Evolutionary conservation across 2,797 vertebrate species (phyloP).

Genomic region (Galaxias olidus): DNA sequence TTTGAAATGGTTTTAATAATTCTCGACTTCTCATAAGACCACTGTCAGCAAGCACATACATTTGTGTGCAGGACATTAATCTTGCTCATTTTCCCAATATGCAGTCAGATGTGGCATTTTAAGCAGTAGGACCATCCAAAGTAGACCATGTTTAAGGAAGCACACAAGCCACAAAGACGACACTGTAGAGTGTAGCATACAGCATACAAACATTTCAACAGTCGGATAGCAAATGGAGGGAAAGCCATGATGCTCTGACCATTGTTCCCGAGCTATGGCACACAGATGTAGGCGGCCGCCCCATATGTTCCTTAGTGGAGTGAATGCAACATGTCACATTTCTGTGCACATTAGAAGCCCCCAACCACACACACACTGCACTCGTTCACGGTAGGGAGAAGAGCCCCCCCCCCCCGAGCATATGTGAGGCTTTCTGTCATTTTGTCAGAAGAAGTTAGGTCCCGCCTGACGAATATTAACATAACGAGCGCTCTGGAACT

Average conservation of each 20-base stretch:
- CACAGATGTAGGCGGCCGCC: conserved; percentile 38
- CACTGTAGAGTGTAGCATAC: too few relatives aligned
- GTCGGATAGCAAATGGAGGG: neutral
- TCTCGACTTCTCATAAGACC: too few relatives aligned
- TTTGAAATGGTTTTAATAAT: too few relatives aligned
- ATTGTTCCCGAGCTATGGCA: conserved; percentile 30
- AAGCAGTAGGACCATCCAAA: too few relatives aligned
- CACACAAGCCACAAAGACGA: too few relatives aligned
- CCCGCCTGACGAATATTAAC: conserved; percentile 42
- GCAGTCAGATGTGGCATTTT: too few relatives aligned
- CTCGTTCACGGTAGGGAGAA: conserved; percentile 49
- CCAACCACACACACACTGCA: conserved; percentile 42
- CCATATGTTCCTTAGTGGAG: conserved; percentile 27
- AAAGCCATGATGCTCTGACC: conserved; percentile 31
- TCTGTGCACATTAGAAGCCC: conserved; percentile 40
- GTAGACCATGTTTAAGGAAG: too few relatives aligned
- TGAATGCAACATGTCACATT: conserved; percentile 64
- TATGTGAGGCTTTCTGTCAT: conserved; percentile 55
- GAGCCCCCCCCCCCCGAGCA: conserved; percentile 24
- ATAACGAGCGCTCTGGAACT: conserved; percentile 46
- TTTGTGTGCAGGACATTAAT: too few relatives aligned
- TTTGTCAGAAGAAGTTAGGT: conserved; percentile 63
- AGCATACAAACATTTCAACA: too few relatives aligned
- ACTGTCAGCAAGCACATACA: too few relatives aligned
- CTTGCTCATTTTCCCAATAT: too few relatives aligned